Percentiles rank a stretch among this genome's conserved stretches.
phyloP scores from a whole-genome alignment of 2,113 vertebrate species.

The Psittacara wagleri region DNA sequence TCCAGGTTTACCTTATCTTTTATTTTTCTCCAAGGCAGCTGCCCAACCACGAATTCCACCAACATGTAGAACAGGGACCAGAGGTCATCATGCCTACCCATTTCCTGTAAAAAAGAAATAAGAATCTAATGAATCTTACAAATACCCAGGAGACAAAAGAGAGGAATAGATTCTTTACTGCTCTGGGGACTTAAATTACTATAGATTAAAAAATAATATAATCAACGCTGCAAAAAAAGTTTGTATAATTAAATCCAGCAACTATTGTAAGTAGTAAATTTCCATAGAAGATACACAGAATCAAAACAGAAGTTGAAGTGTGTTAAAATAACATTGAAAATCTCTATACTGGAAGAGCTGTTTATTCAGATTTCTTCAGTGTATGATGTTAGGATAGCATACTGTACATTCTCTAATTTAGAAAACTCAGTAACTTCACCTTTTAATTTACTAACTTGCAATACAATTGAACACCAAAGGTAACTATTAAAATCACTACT shows the following conservation, averaged over 20 bases:
- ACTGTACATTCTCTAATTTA: neutral
- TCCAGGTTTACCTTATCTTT: constrained; percentile 91
- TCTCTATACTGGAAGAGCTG: neutral
- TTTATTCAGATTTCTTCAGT: neutral
- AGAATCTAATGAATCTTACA: constrained; percentile 18
- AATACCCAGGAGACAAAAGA: neutral
- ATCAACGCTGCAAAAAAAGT: neutral
- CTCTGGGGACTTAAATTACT: neutral
- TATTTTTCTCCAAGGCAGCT: constrained; percentile 99
- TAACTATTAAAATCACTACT: neutral
- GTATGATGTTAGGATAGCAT: neutral
- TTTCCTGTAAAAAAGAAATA: constrained; percentile 84
- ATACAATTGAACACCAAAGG: neutral
- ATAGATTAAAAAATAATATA: neutral
- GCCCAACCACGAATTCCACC: constrained; percentile 96
- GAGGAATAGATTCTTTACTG: neutral
- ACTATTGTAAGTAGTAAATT: neutral
- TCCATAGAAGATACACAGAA: neutral
- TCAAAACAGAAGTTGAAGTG: neutral
- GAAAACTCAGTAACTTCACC: neutral
- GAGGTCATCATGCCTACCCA: constrained; percentile 97
- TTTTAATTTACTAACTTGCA: neutral
- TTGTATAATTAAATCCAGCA: neutral
- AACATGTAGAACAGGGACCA: constrained; percentile 99
- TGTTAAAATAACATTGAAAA: neutral